These are phyloP conservation scores for Ganaspis sp. DNA, from an alignment of 1,140 invertebrate species.

Conservation along the genomic window DNA sequence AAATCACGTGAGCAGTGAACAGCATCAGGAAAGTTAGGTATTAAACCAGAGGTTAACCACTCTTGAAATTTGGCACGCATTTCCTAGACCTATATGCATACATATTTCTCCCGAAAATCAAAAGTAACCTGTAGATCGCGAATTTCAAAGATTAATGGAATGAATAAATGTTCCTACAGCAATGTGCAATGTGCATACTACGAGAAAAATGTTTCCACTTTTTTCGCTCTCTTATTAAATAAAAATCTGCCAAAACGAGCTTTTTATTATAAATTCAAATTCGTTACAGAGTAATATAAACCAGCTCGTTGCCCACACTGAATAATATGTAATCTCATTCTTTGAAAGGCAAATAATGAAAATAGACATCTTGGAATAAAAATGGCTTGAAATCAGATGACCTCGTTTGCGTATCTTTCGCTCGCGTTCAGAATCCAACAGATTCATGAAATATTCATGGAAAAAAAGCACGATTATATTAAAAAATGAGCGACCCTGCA, in stretches of 20 bases:
- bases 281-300: background rate
- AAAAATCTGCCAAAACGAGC: background rate
- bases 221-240: background rate
- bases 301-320: background rate
- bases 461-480: background rate
- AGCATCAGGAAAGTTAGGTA: conserved; percentile 22
- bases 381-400: conserved; percentile 21
- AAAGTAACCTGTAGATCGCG: conserved; percentile 4
- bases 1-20: conserved; percentile 22
- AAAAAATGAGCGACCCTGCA: conserved; percentile 17
- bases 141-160: conserved; percentile 2
- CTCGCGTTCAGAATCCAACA: conserved; percentile 8
- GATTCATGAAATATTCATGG: conserved; percentile 24
- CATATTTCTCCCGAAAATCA: background rate
- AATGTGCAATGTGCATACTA: too few species aligned
- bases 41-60: conserved; percentile 18
- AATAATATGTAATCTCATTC: conserved; percentile 3
- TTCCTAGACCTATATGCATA: background rate
- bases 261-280: background rate
- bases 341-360: conserved; percentile 2
- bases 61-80: conserved; percentile 13
- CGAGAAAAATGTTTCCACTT: too few species aligned
- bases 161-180: background rate
- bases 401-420: conserved; percentile 4
- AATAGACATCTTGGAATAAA: conserved; percentile 17